Evolutionary conservation across 2,888 invertebrate genomes (phyloP), one percentile per base, ranked within the genome.

Genomic region (Sarcophaga carnaria): DNA sequence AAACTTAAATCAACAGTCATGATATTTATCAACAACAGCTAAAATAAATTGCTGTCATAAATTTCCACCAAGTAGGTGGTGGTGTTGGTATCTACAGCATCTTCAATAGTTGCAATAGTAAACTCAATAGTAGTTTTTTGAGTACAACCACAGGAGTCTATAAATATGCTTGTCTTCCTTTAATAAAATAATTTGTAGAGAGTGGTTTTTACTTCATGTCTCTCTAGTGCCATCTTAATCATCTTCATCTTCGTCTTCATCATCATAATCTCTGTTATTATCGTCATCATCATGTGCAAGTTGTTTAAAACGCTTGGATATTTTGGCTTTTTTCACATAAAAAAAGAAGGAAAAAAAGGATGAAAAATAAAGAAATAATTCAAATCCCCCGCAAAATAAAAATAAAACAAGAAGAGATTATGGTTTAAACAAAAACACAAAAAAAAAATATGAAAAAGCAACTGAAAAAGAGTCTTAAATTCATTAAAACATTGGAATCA

Each of bases 21-120:
- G 76, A 75, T 70, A 76, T 79, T 70, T 81, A 75, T 74, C 80
- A 80, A 81, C 37, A 84, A 66, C 59, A 74, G 67, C 60, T 72
- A 82, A 64, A 79, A 72, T 72, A 77, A 85, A 87, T 71, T 87
- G 82, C 82, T 79, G 63, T 82, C 82, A 87, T 82, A 85, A 87
- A 79, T 85, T 25, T 70, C 67, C 25, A 25, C 20, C 20, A 20
- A 20, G 11, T 0, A 1, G 14, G 14, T 17, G 14, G 59, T 59
- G 59, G 1, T 59, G n/a, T 4, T 17, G 59, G 6, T 59, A 59
- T 59, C 14, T 17, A 59, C 59, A 17, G 0, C 59, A 17, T 59
- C n/a, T 17, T 64, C 60, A 63, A 27, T 70, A 45, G 1, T 11
- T 69, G 62, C 4, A 49, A 8, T 37, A 37, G 37, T 67, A 63